Percentiles rank a stretch among this genome's conserved stretches.
Conservation (phyloP, 2,113 vertebrate species). For the Orientallactaga bullata region DNA sequence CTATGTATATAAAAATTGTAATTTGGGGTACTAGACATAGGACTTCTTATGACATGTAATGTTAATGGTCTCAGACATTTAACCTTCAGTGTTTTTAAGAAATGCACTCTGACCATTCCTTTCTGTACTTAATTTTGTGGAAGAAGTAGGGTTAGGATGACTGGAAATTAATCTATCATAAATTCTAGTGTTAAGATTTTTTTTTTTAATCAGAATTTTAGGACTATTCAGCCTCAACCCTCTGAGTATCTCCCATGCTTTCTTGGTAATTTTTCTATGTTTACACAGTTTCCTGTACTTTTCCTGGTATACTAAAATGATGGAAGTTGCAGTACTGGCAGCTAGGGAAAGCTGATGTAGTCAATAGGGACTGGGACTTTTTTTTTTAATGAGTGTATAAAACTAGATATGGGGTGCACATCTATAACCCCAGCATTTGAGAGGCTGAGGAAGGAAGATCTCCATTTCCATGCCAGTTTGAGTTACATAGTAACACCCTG, state of each 20-base stretch:
- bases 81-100: conserved; percentile 26
- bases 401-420: neutral
- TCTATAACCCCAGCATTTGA: neutral
- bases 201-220: conserved; percentile 4
- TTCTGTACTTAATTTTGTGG: conserved; percentile 19
- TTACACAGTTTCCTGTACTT: neutral
- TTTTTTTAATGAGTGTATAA: neutral
- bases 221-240: neutral
- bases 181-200: neutral
- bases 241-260: neutral
- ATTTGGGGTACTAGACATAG: neutral
- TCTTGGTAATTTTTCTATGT: neutral
- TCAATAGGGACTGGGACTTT: neutral
- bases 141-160: neutral
- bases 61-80: neutral
- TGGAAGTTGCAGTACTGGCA: neutral
- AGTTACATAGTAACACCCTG: neutral
- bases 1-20: neutral
- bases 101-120: neutral
- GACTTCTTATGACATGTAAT: neutral
- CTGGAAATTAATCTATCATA: conserved; percentile 1
- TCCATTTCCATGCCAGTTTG: neutral
- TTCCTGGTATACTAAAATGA: neutral
- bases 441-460: neutral
- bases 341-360: neutral